Percentiles rank a stretch among this genome's conserved stretches.
Evolutionary conservation across 2,797 vertebrate genomes (phyloP).

Genomic region (Emys orbicularis): DNA sequence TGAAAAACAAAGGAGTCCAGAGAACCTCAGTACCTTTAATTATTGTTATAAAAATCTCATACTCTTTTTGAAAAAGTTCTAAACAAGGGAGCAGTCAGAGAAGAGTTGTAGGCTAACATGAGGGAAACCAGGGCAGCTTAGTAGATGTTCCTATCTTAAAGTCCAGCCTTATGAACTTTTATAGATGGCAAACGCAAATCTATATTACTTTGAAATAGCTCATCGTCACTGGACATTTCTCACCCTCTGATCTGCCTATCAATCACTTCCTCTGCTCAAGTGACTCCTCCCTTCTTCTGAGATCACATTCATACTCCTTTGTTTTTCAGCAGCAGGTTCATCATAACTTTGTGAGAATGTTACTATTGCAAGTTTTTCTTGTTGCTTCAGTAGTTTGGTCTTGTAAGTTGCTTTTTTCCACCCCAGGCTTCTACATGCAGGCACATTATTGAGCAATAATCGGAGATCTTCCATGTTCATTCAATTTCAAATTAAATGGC

Average conservation of each 20-base stretch:
- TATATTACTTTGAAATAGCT: background rate
- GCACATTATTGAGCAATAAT: background rate
- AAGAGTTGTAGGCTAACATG: background rate
- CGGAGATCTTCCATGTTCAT: background rate
- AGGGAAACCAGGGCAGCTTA: background rate
- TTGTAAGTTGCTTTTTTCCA: background rate
- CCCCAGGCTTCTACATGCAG: background rate
- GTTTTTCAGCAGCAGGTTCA: background rate
- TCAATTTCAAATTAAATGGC: background rate
- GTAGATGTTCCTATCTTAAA: background rate
- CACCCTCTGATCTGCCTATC: background rate
- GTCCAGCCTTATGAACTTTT: background rate
- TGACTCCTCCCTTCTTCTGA: background rate
- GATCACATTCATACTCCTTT: background rate
- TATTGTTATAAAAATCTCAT: background rate
- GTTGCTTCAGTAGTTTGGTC: background rate
- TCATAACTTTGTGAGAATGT: background rate
- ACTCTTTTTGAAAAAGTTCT: background rate
- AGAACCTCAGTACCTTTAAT: background rate
- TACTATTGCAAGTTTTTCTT: background rate
- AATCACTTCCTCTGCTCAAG: conserved; percentile 4
- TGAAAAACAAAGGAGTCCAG: background rate
- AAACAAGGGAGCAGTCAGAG: background rate
- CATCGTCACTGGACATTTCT: background rate
- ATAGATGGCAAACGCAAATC: fast-evolving